A percentile compares a stretch with the other conserved stretches of the same genome.
Conservation (phyloP, 2,797 vertebrate genomes). For the Acrossocheilus wenchowensis region DNA sequence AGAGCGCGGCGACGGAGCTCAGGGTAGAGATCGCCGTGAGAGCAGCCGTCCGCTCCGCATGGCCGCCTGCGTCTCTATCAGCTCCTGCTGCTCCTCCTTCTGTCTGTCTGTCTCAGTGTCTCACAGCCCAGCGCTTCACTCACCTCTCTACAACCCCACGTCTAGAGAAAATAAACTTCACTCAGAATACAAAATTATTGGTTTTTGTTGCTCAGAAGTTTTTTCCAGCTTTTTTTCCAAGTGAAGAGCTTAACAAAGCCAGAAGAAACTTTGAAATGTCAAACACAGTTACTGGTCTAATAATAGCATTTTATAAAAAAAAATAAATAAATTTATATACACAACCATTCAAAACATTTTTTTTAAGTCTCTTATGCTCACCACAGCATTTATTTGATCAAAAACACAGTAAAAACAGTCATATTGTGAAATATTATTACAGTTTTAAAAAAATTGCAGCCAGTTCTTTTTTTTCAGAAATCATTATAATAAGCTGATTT, state of each 20-base stretch:
- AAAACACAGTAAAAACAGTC: background rate
- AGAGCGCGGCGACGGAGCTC: constrained; percentile 63
- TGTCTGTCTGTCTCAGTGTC: constrained; percentile 52
- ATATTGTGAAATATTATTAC: background rate
- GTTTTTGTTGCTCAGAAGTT: background rate
- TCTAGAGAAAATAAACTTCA: constrained; percentile 15
- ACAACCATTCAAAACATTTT: background rate
- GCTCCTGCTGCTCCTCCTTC: constrained; percentile 31
- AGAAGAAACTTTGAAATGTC: background rate
- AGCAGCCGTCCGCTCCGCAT: constrained; percentile 34
- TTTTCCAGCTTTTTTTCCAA: background rate
- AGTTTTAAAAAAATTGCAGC: background rate
- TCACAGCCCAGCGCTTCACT: constrained; percentile 15
- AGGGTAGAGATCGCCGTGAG: constrained; percentile 40
- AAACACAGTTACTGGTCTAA: background rate
- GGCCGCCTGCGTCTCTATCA: constrained; percentile 47
- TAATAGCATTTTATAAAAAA: background rate
- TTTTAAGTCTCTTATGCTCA: background rate
- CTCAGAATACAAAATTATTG: constrained; percentile 1
- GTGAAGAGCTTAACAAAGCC: background rate
- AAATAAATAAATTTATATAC: background rate
- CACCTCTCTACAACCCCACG: constrained; percentile 11
- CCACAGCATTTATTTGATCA: background rate
- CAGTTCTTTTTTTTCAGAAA: background rate
- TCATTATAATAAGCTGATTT: background rate